phyloP scores from a whole-genome alignment of 2,113 vertebrate genomes.

The Centropus unirufus region DNA sequence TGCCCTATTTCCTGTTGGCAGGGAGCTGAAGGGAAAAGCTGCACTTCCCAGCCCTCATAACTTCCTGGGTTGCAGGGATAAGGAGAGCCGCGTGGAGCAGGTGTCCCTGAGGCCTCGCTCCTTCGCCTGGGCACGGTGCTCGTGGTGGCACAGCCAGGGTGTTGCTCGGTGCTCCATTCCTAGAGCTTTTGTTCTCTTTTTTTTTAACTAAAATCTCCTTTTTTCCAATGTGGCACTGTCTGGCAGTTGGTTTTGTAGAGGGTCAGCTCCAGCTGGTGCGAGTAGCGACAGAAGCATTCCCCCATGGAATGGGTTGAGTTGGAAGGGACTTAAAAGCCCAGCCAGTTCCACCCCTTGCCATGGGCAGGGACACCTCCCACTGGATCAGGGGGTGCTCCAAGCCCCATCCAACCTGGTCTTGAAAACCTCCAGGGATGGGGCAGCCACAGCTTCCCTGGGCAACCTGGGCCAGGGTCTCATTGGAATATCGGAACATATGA shows the following conservation, averaged over 20 bases:
- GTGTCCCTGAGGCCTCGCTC: accelerated
- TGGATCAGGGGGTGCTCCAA: too few relatives aligned
- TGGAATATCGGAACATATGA: too few relatives aligned
- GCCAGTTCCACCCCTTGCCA: too few relatives aligned
- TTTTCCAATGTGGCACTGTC: not conserved
- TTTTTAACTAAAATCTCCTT: not conserved
- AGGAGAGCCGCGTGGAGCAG: not conserved
- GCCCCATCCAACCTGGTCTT: too few relatives aligned
- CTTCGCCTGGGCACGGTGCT: accelerated
- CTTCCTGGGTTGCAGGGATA: not conserved
- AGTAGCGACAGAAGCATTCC: too few relatives aligned
- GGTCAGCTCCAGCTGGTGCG: not conserved
- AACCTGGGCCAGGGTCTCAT: too few relatives aligned
- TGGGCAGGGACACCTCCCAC: too few relatives aligned
- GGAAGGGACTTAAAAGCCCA: too few relatives aligned
- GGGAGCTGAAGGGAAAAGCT: not conserved
- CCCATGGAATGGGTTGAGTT: too few relatives aligned
- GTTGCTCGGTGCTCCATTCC: not conserved
- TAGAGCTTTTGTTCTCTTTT: not conserved
- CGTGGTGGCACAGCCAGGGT: not conserved
- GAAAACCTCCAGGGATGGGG: too few relatives aligned
- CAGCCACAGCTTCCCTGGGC: too few relatives aligned
- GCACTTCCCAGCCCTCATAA: not conserved
- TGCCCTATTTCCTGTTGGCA: not conserved
- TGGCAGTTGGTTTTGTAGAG: not conserved